phyloP scores from a whole-genome alignment of 2,888 invertebrate genomes.

The Eupeodes luniger region DNA sequence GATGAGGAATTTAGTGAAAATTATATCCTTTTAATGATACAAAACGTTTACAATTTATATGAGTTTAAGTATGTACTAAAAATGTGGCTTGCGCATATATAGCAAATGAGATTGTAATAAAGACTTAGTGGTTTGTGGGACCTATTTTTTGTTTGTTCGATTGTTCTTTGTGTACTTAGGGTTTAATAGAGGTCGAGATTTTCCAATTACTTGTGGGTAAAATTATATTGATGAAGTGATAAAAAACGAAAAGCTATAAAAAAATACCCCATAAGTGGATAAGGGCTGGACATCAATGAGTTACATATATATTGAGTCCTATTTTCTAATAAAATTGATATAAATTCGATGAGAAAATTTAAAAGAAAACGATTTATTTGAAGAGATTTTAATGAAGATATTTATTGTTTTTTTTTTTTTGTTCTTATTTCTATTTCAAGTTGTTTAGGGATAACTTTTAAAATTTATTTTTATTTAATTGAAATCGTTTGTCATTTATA shows the following conservation, averaged over 20 bases:
- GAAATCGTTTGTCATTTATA: no score
- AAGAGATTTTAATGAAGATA: no score
- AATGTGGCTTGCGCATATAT: neutral
- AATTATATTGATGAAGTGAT: constrained; percentile 27
- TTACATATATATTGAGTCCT: no score
- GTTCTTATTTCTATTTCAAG: no score
- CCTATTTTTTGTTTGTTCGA: neutral
- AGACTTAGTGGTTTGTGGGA: neutral
- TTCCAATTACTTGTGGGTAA: constrained; percentile 26
- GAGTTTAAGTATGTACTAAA: no score
- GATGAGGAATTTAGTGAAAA: constrained; percentile 27
- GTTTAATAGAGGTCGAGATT: constrained; percentile 40
- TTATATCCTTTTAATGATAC: constrained; percentile 43
- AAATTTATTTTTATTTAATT: no score
- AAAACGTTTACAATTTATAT: constrained; percentile 1
- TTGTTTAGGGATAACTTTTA: no score
- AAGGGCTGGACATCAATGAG: neutral
- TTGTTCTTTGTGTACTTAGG: neutral
- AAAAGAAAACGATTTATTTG: neutral
- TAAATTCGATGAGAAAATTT: neutral
- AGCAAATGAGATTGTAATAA: constrained; percentile 28
- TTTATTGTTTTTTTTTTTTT: no score
- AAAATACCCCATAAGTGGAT: neutral
- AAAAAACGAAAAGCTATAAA: neutral
- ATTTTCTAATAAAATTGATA: neutral